Conservation (phyloP, 2,113 vertebrate species). For the Paramisgurnus dabryanus region DNA sequence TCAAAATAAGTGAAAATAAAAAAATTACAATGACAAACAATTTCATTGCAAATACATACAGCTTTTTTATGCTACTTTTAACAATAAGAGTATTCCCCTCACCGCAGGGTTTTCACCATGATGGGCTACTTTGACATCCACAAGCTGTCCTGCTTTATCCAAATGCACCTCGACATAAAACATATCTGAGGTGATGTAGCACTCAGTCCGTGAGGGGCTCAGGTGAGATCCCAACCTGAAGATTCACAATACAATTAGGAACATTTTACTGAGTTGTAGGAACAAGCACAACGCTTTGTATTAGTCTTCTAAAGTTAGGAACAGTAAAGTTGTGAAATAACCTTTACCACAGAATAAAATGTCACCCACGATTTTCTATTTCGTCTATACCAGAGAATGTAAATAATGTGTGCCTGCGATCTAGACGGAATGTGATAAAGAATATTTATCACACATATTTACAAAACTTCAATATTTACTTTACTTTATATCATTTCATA, state of each 20-base stretch:
- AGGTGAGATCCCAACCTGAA: slow-evolving; percentile 92
- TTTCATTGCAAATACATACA: neutral
- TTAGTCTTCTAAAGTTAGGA: too few relatives aligned
- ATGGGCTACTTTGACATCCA: slow-evolving; percentile 98
- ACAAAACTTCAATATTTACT: too few relatives aligned
- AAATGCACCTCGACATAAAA: slow-evolving; percentile 98
- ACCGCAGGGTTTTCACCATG: slow-evolving; percentile 98
- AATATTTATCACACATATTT: too few relatives aligned
- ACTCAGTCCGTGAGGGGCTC: slow-evolving; percentile 93
- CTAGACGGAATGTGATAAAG: too few relatives aligned
- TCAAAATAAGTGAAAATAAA: slow-evolving; percentile 2
- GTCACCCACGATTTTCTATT: too few relatives aligned
- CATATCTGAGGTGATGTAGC: slow-evolving; percentile 98
- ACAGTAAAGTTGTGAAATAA: too few relatives aligned
- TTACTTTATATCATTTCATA: too few relatives aligned
- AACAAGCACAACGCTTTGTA: neutral
- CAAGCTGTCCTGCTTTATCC: slow-evolving; percentile 87
- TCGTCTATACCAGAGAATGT: too few relatives aligned
- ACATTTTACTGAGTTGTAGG: neutral
- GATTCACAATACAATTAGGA: neutral
- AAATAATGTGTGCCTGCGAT: too few relatives aligned
- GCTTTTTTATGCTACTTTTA: neutral
- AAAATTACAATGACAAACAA: neutral
- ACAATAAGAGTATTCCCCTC: slow-evolving; percentile 49
- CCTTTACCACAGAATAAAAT: too few relatives aligned